Percentiles rank a stretch among this genome's conserved stretches.
Conservation (phyloP, 2,113 vertebrate genomes). For the Struthidea cinerea region DNA sequence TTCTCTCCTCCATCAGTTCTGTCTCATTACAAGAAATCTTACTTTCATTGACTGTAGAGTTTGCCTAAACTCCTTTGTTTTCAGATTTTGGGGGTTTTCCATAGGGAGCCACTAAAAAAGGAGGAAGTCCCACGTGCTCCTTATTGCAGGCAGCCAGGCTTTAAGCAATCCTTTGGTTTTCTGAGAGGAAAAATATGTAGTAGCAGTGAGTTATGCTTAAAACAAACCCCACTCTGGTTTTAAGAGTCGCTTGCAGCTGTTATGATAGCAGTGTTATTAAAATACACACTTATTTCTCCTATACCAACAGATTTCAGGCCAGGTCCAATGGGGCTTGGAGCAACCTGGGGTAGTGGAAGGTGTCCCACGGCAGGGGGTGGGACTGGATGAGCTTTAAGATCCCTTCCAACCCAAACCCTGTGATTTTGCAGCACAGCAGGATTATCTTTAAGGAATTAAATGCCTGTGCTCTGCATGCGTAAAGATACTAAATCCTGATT, state of each 20-base stretch:
- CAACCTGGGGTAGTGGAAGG: neutral
- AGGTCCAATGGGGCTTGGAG: neutral
- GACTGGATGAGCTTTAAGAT: neutral
- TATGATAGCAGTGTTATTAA: neutral
- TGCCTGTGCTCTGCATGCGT: neutral
- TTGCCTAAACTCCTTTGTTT: neutral
- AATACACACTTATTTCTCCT: neutral
- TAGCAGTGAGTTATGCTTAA: neutral
- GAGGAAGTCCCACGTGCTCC: neutral
- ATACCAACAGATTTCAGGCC: neutral
- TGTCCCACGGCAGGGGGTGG: neutral
- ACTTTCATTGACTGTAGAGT: neutral
- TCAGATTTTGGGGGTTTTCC: neutral
- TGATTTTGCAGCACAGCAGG: neutral
- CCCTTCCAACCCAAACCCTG: neutral
- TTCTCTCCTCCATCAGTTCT: neutral
- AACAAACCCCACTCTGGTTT: neutral
- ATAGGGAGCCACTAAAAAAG: neutral
- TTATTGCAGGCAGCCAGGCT: neutral
- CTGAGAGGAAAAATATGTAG: fast-evolving
- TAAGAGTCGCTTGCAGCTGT: neutral
- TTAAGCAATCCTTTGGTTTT: neutral
- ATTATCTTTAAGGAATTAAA: neutral
- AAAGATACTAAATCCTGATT: neutral
- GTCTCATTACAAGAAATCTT: neutral